Conservation (phyloP, 2,888 invertebrate species). For the Neocrepidodera transversa region DNA sequence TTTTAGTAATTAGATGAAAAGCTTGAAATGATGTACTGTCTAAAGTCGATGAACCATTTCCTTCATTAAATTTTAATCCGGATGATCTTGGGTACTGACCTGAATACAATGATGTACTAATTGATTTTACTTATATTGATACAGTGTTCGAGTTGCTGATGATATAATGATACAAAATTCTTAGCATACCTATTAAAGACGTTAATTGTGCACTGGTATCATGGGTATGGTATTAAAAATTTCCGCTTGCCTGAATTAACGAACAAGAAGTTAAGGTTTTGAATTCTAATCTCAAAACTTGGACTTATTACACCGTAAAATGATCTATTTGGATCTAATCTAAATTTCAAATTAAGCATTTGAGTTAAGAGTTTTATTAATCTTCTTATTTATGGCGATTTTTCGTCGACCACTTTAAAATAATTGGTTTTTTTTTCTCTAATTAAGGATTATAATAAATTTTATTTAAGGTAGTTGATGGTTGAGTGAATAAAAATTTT, state of each 20-base stretch:
- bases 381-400: slow-evolving; percentile 25
- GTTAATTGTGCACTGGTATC: slow-evolving; percentile 50
- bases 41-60: neutral
- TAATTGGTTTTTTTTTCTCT: slow-evolving; percentile 15
- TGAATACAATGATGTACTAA: slow-evolving; percentile 24
- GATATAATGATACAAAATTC: slow-evolving; percentile 42
- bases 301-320: slow-evolving; percentile 33
- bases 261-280: slow-evolving; percentile 28
- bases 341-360: slow-evolving; percentile 36
- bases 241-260: slow-evolving; percentile 49
- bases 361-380: slow-evolving; percentile 19
- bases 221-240: slow-evolving; percentile 51
- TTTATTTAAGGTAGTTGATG: neutral
- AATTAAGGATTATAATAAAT: slow-evolving; percentile 20
- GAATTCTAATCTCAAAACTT: slow-evolving; percentile 31
- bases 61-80: slow-evolving; percentile 7
- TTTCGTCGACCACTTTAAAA: slow-evolving; percentile 12
- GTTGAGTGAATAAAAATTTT: slow-evolving; percentile 1
- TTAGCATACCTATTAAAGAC: slow-evolving; percentile 45
- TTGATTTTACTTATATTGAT: slow-evolving; percentile 36
- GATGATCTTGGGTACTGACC: slow-evolving; percentile 15
- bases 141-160: slow-evolving; percentile 13
- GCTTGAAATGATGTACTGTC: too few relatives aligned
- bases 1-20: too few relatives aligned
- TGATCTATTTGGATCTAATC: slow-evolving; percentile 36